A percentile compares a stretch with the other conserved stretches of the same genome.
phyloP scores from a whole-genome alignment of 2,888 invertebrate species.

The Bombyx huttoni region DNA sequence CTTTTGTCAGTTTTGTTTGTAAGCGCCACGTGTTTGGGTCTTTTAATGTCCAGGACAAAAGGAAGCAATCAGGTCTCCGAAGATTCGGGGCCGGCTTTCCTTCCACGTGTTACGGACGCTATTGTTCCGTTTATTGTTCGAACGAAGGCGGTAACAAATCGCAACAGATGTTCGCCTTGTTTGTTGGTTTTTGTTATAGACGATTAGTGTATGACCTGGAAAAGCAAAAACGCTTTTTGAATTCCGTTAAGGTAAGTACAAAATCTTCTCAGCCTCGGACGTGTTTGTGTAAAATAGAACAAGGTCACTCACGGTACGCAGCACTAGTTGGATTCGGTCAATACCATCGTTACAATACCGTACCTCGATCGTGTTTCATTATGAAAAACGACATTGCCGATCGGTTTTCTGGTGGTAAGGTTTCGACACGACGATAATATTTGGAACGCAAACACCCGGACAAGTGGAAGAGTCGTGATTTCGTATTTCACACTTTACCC shows the following conservation, averaged over 20 bases:
- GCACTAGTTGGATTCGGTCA: conserved; percentile 28
- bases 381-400: conserved; percentile 38
- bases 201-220: conserved; percentile 14
- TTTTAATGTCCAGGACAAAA: conserved; percentile 39
- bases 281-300: conserved; percentile 33
- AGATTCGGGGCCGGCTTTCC: conserved; percentile 16
- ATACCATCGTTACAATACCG: conserved; percentile 28
- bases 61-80: conserved; percentile 41
- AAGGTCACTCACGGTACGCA: conserved; percentile 25
- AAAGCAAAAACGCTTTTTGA: conserved; percentile 20
- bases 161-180: conserved; percentile 45
- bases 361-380: conserved; percentile 8
- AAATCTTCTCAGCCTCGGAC: conserved; percentile 18
- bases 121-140: conserved; percentile 41
- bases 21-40: conserved; percentile 48
- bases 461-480: conserved; percentile 66
- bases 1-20: conserved; percentile 27
- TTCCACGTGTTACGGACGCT: conserved; percentile 39
- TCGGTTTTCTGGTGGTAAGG: conserved; percentile 43
- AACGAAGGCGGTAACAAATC: conserved; percentile 26
- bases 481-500: conserved; percentile 69
- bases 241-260: conserved; percentile 12
- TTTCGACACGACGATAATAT: conserved; percentile 60
- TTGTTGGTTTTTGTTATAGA: conserved; percentile 29
- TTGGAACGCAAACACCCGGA: conserved; percentile 63